These are phyloP conservation scores for Artibeus lituratus DNA, from an alignment of 2,797 vertebrate species.

Conservation along the genomic window DNA sequence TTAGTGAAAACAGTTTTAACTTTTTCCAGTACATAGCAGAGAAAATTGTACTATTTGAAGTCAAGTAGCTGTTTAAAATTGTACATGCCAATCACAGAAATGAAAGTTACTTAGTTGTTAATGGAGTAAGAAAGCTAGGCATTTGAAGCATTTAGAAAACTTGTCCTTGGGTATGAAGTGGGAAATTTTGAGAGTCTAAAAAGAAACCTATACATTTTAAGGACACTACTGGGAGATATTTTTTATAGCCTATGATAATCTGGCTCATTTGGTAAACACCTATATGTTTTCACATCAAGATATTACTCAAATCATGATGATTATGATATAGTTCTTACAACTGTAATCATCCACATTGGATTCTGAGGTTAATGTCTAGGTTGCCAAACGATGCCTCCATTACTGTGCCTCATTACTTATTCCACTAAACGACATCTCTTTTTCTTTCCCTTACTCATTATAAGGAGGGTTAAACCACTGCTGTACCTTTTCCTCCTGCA, in stretches of 20 bases:
- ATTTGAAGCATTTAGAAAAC: not conserved
- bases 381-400: not conserved
- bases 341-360: not conserved
- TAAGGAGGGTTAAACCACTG: not conserved
- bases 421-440: not conserved
- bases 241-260: not conserved
- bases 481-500: not conserved
- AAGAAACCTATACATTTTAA: slow-evolving; percentile 15
- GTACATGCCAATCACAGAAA: not conserved
- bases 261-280: not conserved
- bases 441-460: not conserved
- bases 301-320: slow-evolving; percentile 8
- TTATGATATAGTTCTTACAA: slow-evolving; percentile 7
- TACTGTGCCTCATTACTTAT: not conserved
- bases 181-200: not conserved
- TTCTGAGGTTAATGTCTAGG: not conserved
- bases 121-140: slow-evolving; percentile 13
- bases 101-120: slow-evolving; percentile 9
- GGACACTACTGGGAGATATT: not conserved
- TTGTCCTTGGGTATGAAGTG: not conserved
- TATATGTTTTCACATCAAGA: not conserved
- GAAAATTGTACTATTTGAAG: slow-evolving; percentile 35
- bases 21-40: slow-evolving; percentile 11
- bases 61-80: slow-evolving; percentile 22
- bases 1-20: slow-evolving; percentile 9